Conservation (phyloP, 1,140 invertebrate genomes). For the Aplysia californica region DNA sequence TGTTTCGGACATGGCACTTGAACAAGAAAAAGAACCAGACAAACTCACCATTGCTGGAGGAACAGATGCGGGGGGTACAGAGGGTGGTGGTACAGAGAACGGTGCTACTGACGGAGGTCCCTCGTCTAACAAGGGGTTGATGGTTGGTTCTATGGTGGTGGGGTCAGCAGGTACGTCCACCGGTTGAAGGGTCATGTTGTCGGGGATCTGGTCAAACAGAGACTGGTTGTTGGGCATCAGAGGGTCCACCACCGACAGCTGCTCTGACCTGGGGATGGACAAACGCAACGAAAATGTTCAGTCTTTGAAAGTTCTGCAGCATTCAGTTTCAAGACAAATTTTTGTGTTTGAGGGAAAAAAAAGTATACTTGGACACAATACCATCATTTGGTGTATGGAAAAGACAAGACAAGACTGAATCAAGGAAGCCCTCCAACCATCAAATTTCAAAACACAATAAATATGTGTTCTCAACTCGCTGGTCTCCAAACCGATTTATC, state of each 20-base stretch:
- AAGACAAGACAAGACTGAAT: too few relatives aligned
- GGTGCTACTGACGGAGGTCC: conserved; percentile 53
- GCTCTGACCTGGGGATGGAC: conserved; percentile 21
- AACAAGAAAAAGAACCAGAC: neutral
- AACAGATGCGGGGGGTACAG: conserved; percentile 49
- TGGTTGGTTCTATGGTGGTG: conserved; percentile 33
- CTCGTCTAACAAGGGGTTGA: conserved; percentile 39
- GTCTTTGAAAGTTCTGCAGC: too few relatives aligned
- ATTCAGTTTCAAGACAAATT: too few relatives aligned
- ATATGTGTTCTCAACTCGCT: too few relatives aligned
- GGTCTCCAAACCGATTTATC: too few relatives aligned
- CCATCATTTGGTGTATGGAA: too few relatives aligned
- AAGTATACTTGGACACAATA: neutral
- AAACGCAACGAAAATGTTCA: too few relatives aligned
- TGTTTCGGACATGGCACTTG: too few relatives aligned
- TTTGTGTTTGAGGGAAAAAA: neutral
- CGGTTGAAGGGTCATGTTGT: conserved; percentile 26
- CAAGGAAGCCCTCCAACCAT: too few relatives aligned
- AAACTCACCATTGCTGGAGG: conserved; percentile 46
- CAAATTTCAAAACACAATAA: too few relatives aligned
- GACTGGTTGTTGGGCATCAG: conserved; percentile 17
- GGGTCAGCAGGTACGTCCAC: conserved; percentile 37
- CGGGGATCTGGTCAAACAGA: conserved; percentile 35
- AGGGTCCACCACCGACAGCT: conserved; percentile 38
- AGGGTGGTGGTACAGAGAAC: conserved; percentile 52